Evolutionary conservation across 2,888 invertebrate genomes (phyloP), one percentile per base, ranked within the genome.

Genomic region (Melitaea athalia): DNA sequence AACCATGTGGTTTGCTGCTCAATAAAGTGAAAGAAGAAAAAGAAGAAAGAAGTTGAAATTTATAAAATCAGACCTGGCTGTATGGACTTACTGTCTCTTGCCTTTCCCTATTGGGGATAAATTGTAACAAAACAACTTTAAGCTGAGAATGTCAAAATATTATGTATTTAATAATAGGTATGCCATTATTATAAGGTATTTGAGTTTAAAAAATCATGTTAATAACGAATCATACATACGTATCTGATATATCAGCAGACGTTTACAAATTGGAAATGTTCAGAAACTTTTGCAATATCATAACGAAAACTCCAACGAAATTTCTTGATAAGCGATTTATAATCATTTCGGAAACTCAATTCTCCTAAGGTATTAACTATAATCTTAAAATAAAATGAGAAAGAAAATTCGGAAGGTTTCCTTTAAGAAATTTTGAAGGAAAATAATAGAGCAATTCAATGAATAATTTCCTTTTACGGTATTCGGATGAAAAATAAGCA

Each of bases 281-380:
- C 74, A 70, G 67, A 80, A 90, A 90, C 83, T 89, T 89, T 87
- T 85, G 86, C 89, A 89, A 90, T 89, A 88, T 85, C 85, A 78
- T 77, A 78, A 79, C 78, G 80, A 80, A 84, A 87, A 87, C 85
- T 86, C 79, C 72, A 62, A 64, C 52, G 74, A 77, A 82, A 86
- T 85, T 83, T 86, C 87, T 88, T 84, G 87, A 88, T 89, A 88
- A 89, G 86, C 86, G 85, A 89, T 91, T 90, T 88, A 86, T 87
- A 88, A 89, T 89, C 87, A 88, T 85, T 82, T 82, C 80, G 78
- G 76, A 69, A 70, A 78, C 75, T 76, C 72, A 72, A 71, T 75
- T 75, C 73, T 72, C 76, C 73, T 59, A 66, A 74, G 77, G 78
- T 83, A 84, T 87, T 85, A 85, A 85, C 83, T 82, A 80, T 82